Conservation (phyloP, 2,797 vertebrate species). For the Siniperca undulata region DNA sequence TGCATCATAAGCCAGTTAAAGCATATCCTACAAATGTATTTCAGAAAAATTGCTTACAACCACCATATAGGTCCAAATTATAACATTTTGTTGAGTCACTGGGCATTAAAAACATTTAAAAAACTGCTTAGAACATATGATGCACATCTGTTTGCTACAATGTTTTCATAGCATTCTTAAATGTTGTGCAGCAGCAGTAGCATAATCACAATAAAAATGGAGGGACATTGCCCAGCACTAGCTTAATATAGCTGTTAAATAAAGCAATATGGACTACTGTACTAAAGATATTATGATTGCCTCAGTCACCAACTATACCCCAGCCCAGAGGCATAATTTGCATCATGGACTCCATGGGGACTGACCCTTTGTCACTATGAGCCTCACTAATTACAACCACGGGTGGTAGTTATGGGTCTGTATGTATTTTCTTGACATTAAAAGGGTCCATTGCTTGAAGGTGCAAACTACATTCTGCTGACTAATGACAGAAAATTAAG, state of each 20-base stretch:
- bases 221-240: constrained; percentile 69
- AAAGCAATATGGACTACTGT: constrained; percentile 21
- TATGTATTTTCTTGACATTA: constrained; percentile 56
- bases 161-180: constrained; percentile 6
- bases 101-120: constrained; percentile 9
- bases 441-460: constrained; percentile 56
- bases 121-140: constrained; percentile 18
- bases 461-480: constrained; percentile 69
- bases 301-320: constrained; percentile 32
- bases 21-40: constrained; percentile 35
- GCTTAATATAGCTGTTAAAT: constrained; percentile 52
- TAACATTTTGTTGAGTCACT: constrained; percentile 45
- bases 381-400: constrained; percentile 59
- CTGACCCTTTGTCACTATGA: constrained; percentile 54
- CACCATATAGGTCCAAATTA: constrained; percentile 31
- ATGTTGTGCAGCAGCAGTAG: constrained; percentile 26
- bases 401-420: constrained; percentile 54
- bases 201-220: constrained; percentile 20
- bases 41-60: constrained; percentile 30
- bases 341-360: constrained; percentile 41
- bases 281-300: constrained; percentile 35
- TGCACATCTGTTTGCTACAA: neutral
- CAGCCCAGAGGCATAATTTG: constrained; percentile 68
- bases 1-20: constrained; percentile 54
- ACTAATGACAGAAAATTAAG: constrained; percentile 45